Base-by-base conservation (phyloP, 2,888 invertebrate genomes). In the Meliscaeva auricollis region DNA sequence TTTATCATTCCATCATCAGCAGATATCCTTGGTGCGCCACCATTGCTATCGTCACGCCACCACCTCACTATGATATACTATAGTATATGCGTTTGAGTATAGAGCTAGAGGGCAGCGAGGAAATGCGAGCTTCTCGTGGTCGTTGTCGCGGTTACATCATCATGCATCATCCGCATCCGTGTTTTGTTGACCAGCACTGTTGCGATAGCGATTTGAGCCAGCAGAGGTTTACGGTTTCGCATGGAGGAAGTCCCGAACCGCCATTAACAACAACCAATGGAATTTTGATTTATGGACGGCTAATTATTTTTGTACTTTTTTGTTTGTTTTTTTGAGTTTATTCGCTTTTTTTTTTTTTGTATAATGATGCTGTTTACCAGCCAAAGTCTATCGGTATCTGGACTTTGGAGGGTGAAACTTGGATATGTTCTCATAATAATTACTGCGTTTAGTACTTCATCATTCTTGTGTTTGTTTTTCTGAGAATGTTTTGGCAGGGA, bases 1-100 rank as follows among this genome's bases (percentile, higher is more conserved):
- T 85, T 85, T 85, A 85, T 85, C 85, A 85, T 85, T 85, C 81
- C 85, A 85, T 85, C 85, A 85, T 56, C 85, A 73, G 73, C 85
- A 85, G 85, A 85, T 85, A 85, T 76, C 72, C 76, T 68, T n/a
- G 20, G 54, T 35, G 68, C 60, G 46, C 15, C 9, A 9, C 54
- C 17, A 32, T 56, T 9, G 8, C 38, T 26, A 48, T n/a, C 54
- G 15, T 7, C 38, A 13, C 60, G 50, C 58, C 48, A 44, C 54
- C 32, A 35, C 4, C 8, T 30, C 30, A 35, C 30, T 35, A 17
- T 35, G 15, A 7, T 20, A n/a, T n/a, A n/a, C n/a, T n/a, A n/a
- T 26, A 26, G 26, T 26, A 26, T 38, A 13, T 38, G 38, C 1
- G 35, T 35, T 35, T 35, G 38, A 9, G 38, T 38, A 38, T 56